Percentiles rank a stretch among this genome's conserved stretches.
Conservation (phyloP, 2,797 vertebrate genomes). For the Scleropages formosus region DNA sequence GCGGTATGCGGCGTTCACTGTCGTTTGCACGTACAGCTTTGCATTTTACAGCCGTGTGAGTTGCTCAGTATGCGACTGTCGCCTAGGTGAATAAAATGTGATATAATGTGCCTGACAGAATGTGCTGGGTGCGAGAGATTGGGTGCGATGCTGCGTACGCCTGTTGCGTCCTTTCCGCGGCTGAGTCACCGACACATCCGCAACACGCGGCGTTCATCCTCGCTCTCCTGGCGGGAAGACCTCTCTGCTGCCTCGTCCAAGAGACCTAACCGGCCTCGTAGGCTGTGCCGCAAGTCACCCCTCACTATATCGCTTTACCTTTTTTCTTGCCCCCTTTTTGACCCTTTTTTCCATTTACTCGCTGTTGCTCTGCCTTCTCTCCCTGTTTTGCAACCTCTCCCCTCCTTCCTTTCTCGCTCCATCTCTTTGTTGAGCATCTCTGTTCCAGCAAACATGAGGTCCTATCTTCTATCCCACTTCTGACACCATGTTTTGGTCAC, state of each 20-base stretch:
- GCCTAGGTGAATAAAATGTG: not conserved
- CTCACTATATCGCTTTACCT: slow-evolving; percentile 41
- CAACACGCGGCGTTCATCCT: slow-evolving; percentile 44
- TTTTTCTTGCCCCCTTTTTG: not conserved
- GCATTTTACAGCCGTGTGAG: not conserved
- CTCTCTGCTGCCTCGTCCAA: not conserved
- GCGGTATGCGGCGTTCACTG: slow-evolving; percentile 2
- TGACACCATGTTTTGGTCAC: too few relatives aligned
- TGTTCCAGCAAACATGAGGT: too few relatives aligned
- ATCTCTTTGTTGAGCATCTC: not conserved
- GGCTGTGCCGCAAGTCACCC: not conserved
- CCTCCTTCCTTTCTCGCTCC: slow-evolving; percentile 2
- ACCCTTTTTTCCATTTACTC: slow-evolving; percentile 25
- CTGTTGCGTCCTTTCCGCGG: not conserved
- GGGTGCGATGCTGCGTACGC: not conserved
- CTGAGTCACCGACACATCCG: slow-evolving; percentile 21
- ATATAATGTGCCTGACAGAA: too few relatives aligned
- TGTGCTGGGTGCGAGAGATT: too few relatives aligned
- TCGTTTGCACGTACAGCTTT: slow-evolving; percentile 62
- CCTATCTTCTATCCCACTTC: too few relatives aligned
- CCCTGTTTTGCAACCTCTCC: slow-evolving; percentile 21
- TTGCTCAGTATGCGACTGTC: not conserved
- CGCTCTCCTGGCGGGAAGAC: not conserved
- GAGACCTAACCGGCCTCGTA: not conserved
- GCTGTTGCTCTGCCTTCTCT: too few relatives aligned